Base-by-base conservation (phyloP, 2,113 vertebrate genomes). In the Plecotus auritus region DNA sequence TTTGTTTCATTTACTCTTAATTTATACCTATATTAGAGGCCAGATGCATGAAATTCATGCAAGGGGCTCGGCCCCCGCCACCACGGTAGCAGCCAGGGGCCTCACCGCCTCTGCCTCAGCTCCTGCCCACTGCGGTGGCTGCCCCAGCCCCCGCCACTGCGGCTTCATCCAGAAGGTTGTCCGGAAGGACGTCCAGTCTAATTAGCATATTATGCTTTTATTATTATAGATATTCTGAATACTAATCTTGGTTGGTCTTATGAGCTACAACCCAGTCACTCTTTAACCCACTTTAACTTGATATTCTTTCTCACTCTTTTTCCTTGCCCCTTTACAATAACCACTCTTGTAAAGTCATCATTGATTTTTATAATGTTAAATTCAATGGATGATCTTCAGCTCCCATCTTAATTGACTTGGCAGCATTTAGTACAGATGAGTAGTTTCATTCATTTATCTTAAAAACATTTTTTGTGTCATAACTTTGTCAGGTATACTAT, bases 301-400 rank as follows among this genome's bases (percentile, higher is more conserved):
- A 51, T 77, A 47, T 78, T 17, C 20, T 82, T 82, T 59, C 10
- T 12, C 59, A 88, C 28, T 42, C 16, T n/a, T 90, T 88, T 47
- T 3, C 4, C 40, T 17, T 74, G 0, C 0, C 2, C 17, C 6
- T 28, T 40, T 81, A 35, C 23, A 35, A 88, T 64, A 95, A 61
- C 35, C 32, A 73, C 13, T 86, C n/a, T 76, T 11, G 8, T 49
- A 85, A 95, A 13, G 26, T 89, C 45, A 81, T 85, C 49, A 85
- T 66, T 93, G 66, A 96, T 90, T 85, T 91, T 88, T 64, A 78
- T 49, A 90, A 91, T 54, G 37, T 92, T 96, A 95, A 93, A 88
- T 85, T 88, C 64, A 67, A 26, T 92, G 6, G 40, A 61, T 82
- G 14, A 28, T 74, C 72, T 88, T 70, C 40, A 30, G 32, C 20